phyloP scores from a whole-genome alignment of 2,113 vertebrate genomes.

The Oenanthe oenanthe region DNA sequence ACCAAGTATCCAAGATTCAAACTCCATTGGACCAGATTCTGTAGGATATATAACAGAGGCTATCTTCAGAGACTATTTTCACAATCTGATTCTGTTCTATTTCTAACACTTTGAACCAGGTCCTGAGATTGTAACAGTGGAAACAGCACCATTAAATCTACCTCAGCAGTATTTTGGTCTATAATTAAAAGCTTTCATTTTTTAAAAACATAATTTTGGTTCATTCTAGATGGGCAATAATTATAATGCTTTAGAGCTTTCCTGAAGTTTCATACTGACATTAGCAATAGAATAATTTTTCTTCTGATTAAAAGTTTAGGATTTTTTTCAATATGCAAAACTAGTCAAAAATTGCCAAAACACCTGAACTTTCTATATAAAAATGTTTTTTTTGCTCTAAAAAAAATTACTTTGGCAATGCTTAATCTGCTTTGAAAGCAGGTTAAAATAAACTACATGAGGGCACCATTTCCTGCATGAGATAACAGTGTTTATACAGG shows the following conservation, averaged over 20 bases:
- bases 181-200: neutral
- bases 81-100: neutral
- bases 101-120: neutral
- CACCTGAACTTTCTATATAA: neutral
- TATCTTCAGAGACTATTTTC: neutral
- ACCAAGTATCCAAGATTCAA: neutral
- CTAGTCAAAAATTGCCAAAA: neutral
- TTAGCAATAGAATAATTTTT: neutral
- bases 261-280: neutral
- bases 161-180: neutral
- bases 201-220: neutral
- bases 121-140: neutral
- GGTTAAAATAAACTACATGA: neutral
- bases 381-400: neutral
- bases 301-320: neutral
- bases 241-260: neutral
- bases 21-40: neutral
- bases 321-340: neutral
- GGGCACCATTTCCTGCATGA: neutral
- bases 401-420: neutral
- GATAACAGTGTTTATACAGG: neutral
- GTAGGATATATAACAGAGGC: neutral
- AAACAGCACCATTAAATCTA: neutral
- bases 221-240: neutral
- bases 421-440: neutral